Percentiles rank a stretch among this genome's conserved stretches.
Conservation (phyloP, 2,888 invertebrate species). For the Vesta saturnalis region DNA sequence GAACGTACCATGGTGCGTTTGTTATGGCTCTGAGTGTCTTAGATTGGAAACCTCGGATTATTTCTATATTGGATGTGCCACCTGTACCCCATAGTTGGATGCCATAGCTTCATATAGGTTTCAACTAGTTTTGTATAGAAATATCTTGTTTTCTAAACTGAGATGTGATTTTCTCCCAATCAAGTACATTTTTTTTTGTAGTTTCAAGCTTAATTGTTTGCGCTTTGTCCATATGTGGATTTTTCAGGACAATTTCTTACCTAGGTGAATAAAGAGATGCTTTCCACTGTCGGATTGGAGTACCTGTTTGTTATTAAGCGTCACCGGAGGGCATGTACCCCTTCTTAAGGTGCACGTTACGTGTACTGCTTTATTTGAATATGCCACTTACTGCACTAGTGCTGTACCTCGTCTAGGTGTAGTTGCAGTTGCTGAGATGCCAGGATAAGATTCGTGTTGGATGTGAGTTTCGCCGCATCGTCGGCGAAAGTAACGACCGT, state of each 20-base stretch:
- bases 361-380: no score
- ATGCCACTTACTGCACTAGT: constrained; percentile 12
- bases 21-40: no score
- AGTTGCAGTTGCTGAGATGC: constrained; percentile 28
- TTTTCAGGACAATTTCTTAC: constrained; percentile 17
- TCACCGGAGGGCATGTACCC: constrained; percentile 13
- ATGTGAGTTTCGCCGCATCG: constrained; percentile 12
- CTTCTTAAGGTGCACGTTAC: no score
- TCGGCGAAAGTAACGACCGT: constrained; percentile 21
- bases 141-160: no score
- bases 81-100: no score
- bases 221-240: constrained; percentile 17
- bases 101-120: no score
- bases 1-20: no score
- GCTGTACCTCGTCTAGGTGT: constrained; percentile 20
- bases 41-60: no score
- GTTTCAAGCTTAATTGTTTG: neutral
- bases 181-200: no score
- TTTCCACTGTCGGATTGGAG: constrained; percentile 8
- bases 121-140: no score
- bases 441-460: neutral
- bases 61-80: no score
- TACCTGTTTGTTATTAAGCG: constrained; percentile 14
- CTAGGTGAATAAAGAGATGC: constrained; percentile 8
- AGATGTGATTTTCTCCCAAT: no score